These are phyloP conservation scores for Parambassis ranga DNA, from an alignment of 2,797 vertebrate genomes.

Conservation along the genomic window DNA sequence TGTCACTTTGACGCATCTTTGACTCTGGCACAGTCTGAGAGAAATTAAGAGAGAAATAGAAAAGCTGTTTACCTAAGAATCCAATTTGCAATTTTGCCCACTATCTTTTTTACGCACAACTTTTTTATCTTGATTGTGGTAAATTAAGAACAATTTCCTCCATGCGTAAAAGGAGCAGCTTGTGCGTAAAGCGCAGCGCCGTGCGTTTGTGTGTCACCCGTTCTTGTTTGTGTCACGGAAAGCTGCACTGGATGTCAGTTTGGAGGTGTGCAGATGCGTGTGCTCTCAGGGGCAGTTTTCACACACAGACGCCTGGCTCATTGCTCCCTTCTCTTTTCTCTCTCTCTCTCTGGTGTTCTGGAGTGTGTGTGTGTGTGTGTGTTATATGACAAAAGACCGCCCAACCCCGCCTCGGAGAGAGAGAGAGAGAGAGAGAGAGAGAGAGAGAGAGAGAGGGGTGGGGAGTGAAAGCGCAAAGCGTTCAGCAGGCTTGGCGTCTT, in stretches of 20 bases:
- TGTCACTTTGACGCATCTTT: no score
- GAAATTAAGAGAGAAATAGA: no score
- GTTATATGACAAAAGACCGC: constrained; percentile 77
- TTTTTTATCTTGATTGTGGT: not conserved
- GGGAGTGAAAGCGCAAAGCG: constrained; percentile 19
- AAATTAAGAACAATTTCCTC: not conserved
- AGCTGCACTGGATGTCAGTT: constrained; percentile 29
- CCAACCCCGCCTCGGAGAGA: constrained; percentile 68
- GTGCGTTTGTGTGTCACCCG: not conserved
- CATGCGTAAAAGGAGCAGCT: constrained; percentile 9
- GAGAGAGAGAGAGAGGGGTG: constrained; percentile 11
- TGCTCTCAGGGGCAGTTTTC: constrained; percentile 15
- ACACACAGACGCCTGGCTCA: constrained; percentile 18
- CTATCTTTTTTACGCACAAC: not conserved
- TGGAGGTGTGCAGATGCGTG: constrained; percentile 21
- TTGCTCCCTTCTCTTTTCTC: constrained; percentile 9
- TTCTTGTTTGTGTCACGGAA: constrained; percentile 35
- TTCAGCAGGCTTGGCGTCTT: constrained; percentile 49
- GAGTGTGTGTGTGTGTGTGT: constrained; percentile 51
- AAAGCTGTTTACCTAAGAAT: no score
- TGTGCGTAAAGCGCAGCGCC: not conserved
- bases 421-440: constrained; percentile 19
- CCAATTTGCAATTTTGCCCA: not conserved
- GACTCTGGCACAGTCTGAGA: no score
- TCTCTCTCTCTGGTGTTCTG: constrained; percentile 39